A percentile compares a stretch with the other conserved stretches of the same genome.
Conservation (phyloP, 1,140 invertebrate species). For the Drosophila kepulauana region DNA sequence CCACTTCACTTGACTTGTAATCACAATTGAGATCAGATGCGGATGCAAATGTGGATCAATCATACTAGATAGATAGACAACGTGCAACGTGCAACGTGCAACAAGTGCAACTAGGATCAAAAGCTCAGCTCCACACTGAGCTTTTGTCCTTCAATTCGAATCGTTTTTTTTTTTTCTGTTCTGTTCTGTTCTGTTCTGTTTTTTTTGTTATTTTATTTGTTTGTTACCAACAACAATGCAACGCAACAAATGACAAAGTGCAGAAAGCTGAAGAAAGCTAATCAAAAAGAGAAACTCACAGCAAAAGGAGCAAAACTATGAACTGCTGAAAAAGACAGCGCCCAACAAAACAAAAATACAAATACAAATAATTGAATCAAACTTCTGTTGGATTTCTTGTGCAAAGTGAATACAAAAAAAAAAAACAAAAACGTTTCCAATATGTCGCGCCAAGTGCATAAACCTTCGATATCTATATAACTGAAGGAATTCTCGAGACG, state of each 20-base stretch:
- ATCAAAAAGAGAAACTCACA: not conserved
- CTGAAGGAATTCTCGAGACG: not conserved
- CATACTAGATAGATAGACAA: slow-evolving; percentile 18
- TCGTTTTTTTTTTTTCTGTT: slow-evolving; percentile 3
- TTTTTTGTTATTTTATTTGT: slow-evolving; percentile 28
- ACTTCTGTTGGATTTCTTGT: not conserved
- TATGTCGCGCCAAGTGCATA: slow-evolving; percentile 52
- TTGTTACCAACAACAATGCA: not conserved
- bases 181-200: not conserved
- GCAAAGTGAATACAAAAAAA: not conserved
- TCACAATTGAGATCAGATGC: not conserved
- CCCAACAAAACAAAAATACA: not conserved
- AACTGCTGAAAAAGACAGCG: slow-evolving; percentile 25
- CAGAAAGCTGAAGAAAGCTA: not conserved
- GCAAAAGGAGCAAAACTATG: too few species aligned
- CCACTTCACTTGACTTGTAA: not conserved
- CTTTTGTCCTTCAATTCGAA: not conserved
- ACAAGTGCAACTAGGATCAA: slow-evolving; percentile 21
- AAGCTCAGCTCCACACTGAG: slow-evolving; percentile 5
- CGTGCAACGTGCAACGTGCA: not conserved
- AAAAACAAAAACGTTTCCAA: slow-evolving; percentile 15
- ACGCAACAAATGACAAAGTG: slow-evolving; percentile 1
- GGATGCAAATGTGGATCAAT: slow-evolving; percentile 37
- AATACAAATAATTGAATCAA: not conserved
- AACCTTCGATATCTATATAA: not conserved